These are phyloP conservation scores for Meteorus cinctellus DNA, from an alignment of 2,888 invertebrate genomes.

Conservation along the genomic window DNA sequence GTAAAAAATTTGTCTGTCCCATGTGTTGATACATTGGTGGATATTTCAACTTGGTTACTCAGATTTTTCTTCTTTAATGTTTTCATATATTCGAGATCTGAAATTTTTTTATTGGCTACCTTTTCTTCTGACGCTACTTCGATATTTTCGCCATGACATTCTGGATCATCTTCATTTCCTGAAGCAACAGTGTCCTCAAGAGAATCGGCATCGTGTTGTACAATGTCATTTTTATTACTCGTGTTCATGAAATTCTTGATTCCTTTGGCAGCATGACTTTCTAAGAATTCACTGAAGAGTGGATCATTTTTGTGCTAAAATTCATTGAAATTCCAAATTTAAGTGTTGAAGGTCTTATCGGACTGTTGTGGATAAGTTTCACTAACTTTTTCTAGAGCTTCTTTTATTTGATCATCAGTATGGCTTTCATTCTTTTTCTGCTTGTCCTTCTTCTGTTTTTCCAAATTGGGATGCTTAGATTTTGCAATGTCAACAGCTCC, in stretches of 20 bases:
- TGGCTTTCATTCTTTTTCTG: slow-evolving; percentile 34
- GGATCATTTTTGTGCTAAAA: slow-evolving; percentile 89
- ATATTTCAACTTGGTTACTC: slow-evolving; percentile 69
- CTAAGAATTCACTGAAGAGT: slow-evolving; percentile 90
- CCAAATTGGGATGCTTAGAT: slow-evolving; percentile 56
- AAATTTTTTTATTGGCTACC: slow-evolving; percentile 82
- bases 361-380: slow-evolving; percentile 23
- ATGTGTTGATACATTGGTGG: slow-evolving; percentile 45
- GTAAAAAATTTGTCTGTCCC: slow-evolving; percentile 75
- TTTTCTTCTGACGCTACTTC: slow-evolving; percentile 73
- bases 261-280: slow-evolving; percentile 79
- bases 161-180: slow-evolving; percentile 58
- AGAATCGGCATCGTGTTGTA: slow-evolving; percentile 51
- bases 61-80: slow-evolving; percentile 74
- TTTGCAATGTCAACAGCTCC: slow-evolving; percentile 54
- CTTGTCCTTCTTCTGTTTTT: slow-evolving; percentile 57
- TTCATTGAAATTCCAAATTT: neutral
- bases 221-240: slow-evolving; percentile 73
- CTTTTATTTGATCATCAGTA: slow-evolving; percentile 76
- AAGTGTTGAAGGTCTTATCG: slow-evolving; percentile 17
- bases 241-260: slow-evolving; percentile 76
- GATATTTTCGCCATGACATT: slow-evolving; percentile 58
- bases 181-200: slow-evolving; percentile 51
- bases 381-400: slow-evolving; percentile 80
- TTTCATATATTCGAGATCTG: slow-evolving; percentile 88